phyloP scores from a whole-genome alignment of 1,140 invertebrate species.

The Aphidius ervi region DNA sequence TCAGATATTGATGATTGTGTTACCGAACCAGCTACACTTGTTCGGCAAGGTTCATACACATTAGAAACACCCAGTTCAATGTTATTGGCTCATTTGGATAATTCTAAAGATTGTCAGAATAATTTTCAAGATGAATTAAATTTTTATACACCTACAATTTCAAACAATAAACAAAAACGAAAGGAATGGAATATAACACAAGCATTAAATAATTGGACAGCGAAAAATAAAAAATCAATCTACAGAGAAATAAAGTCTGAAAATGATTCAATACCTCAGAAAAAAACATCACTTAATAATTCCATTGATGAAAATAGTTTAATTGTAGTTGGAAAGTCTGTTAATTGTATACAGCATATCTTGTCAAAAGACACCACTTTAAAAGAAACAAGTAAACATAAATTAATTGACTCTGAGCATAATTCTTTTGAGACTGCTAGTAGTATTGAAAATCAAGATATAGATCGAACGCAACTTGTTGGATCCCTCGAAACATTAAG shows the following conservation, averaged over 20 bases:
- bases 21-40: constrained; percentile 47
- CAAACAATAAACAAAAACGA: constrained; percentile 44
- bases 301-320: constrained; percentile 13
- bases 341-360: constrained; percentile 38
- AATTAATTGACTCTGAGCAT: constrained; percentile 18
- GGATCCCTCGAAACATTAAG: constrained; percentile 28
- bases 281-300: constrained; percentile 7
- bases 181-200: constrained; percentile 53
- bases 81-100: constrained; percentile 54
- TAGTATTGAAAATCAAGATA: constrained; percentile 27
- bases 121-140: constrained; percentile 27
- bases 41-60: constrained; percentile 61
- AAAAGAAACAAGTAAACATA: constrained; percentile 19
- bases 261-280: no score
- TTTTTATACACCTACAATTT: constrained; percentile 48
- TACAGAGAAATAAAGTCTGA: not conserved
- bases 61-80: constrained; percentile 60
- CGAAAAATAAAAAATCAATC: no score
- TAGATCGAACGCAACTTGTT: constrained; percentile 27
- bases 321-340: constrained; percentile 31
- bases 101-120: constrained; percentile 32
- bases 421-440: constrained; percentile 24
- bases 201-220: constrained; percentile 37
- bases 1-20: constrained; percentile 14
- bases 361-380: constrained; percentile 28